A percentile compares a stretch with the other conserved stretches of the same genome.
These are phyloP conservation scores for Halcyon smyrnensis DNA, from an alignment of 2,797 vertebrate genomes.

Conservation along the genomic window DNA sequence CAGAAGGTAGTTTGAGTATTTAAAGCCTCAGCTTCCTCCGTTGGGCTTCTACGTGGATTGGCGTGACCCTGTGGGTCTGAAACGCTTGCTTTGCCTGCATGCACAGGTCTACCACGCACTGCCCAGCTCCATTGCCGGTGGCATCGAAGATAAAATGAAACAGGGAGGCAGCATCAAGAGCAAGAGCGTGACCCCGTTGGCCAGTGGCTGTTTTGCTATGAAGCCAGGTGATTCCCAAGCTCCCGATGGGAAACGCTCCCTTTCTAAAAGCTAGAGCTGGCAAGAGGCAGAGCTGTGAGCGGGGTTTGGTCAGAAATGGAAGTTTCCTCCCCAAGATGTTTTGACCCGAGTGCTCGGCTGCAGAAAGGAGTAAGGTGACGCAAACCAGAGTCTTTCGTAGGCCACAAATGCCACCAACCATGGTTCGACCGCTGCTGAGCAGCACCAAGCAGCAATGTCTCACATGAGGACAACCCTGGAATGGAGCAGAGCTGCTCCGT, in stretches of 20 bases:
- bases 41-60: not conserved
- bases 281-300: not conserved
- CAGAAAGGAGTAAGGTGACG: not conserved
- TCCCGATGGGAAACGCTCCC: not conserved
- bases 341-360: not conserved
- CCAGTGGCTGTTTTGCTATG: not conserved
- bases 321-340: not conserved
- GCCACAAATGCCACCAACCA: not conserved
- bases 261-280: rapidly evolving
- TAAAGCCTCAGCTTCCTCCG: not conserved
- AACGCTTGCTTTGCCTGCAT: not conserved
- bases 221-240: not conserved
- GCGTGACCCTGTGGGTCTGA: not conserved
- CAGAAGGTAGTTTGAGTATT: not conserved
- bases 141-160: not conserved
- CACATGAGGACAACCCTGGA: rapidly evolving
- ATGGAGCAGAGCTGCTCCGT: not conserved
- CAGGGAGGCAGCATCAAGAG: not conserved
- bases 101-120: not conserved
- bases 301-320: not conserved
- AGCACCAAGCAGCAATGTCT: not conserved
- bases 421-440: not conserved
- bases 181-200: not conserved
- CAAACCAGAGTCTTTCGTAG: not conserved
- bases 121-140: not conserved